Evolutionary conservation across 2,113 vertebrate species (phyloP).

Genomic region (Formicarius rufipectus): DNA sequence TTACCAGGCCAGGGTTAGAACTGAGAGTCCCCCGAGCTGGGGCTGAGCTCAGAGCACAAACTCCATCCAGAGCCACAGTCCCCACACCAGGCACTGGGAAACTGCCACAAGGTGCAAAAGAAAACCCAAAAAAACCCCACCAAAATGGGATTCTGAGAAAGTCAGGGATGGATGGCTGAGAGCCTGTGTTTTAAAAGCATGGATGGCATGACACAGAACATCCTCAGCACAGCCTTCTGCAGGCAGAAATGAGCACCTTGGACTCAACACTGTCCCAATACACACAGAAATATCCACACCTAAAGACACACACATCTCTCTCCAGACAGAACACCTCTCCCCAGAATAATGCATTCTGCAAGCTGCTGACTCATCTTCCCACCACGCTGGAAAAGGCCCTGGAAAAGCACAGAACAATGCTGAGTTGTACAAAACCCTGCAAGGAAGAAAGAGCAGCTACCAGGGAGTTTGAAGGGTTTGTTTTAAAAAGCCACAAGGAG

Average conservation of each 20-base stretch:
- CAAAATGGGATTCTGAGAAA: neutral
- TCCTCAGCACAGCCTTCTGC: neutral
- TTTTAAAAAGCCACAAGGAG: neutral
- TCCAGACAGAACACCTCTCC: neutral
- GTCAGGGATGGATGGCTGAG: neutral
- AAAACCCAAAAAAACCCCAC: fast-evolving
- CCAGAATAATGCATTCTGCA: neutral
- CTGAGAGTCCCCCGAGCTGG: neutral
- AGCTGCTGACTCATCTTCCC: constrained; percentile 8
- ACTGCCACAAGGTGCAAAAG: neutral
- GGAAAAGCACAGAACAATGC: constrained; percentile 16
- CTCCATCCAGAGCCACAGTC: neutral
- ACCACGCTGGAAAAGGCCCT: neutral
- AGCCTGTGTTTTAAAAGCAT: neutral
- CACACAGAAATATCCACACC: neutral
- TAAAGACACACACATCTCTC: neutral
- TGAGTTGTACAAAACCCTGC: neutral
- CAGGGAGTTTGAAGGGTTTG: neutral
- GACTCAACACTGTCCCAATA: neutral
- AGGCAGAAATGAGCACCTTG: neutral
- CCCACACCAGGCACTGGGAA: neutral
- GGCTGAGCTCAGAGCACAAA: neutral
- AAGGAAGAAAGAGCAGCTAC: neutral
- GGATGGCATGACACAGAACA: neutral
- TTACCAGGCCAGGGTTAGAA: neutral